Evolutionary conservation across 2,113 vertebrate genomes (phyloP).

Genomic region (Zosterops hypoxanthus): DNA sequence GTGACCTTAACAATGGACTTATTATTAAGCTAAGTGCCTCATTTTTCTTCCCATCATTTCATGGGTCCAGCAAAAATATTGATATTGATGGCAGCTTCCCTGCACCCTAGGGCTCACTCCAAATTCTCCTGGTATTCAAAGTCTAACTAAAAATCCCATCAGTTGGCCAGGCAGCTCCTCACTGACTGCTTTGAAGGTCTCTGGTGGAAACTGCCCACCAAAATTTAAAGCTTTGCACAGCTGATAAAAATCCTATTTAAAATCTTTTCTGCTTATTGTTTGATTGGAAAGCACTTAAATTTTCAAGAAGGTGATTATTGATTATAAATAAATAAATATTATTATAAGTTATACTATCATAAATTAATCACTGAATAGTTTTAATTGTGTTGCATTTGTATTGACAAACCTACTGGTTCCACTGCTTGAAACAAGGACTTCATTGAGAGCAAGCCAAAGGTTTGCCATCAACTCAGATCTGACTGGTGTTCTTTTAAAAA

Average conservation of each 20-base stretch:
- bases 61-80: background rate
- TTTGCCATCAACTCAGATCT: background rate
- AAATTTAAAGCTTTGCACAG: background rate
- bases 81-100: background rate
- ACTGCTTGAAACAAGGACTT: background rate
- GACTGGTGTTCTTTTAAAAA: background rate
- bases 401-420: background rate
- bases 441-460: background rate
- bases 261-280: background rate
- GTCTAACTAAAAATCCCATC: background rate
- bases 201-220: background rate
- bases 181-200: background rate
- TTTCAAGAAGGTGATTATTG: background rate
- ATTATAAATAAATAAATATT: background rate
- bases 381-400: background rate
- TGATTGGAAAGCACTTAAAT: background rate
- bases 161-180: background rate
- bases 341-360: background rate
- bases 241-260: background rate
- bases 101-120: background rate
- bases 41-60: background rate
- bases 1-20: background rate
- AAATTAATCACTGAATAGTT: background rate
- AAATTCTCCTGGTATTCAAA: background rate
- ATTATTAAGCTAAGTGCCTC: background rate